phyloP scores from a whole-genome alignment of 2,888 invertebrate genomes.

The Sisyra terminalis region DNA sequence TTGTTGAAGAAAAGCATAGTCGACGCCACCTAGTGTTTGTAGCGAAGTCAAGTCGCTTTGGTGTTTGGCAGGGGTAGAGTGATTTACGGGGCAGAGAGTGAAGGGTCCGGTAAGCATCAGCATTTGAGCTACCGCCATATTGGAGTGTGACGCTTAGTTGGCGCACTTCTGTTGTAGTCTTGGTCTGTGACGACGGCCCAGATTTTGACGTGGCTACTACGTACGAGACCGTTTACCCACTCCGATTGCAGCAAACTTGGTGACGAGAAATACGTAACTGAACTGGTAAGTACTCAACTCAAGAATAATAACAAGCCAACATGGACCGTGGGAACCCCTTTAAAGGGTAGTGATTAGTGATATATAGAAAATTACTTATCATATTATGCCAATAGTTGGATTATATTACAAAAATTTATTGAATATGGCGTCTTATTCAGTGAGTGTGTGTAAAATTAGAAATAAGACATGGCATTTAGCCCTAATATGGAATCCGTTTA shows the following conservation, averaged over 20 bases:
- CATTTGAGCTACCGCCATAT: slow-evolving; percentile 47
- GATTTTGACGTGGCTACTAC: slow-evolving; percentile 86
- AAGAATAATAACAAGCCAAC: slow-evolving; percentile 41
- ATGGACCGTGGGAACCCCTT: slow-evolving; percentile 26
- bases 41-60: too few relatives aligned
- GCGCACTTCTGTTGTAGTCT: slow-evolving; percentile 55
- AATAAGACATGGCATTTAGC: slow-evolving; percentile 5
- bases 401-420: slow-evolving; percentile 24
- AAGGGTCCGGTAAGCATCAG: slow-evolving; percentile 31
- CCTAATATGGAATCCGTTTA: slow-evolving; percentile 6
- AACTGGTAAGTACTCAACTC: slow-evolving; percentile 71
- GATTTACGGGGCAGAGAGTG: slow-evolving; percentile 1
- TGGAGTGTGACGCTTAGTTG: slow-evolving; percentile 40
- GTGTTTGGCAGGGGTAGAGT: not conserved
- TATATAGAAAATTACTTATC: not conserved
- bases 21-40: too few relatives aligned
- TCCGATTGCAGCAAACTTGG: slow-evolving; percentile 85
- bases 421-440: slow-evolving; percentile 30
- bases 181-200: slow-evolving; percentile 67
- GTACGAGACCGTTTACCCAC: slow-evolving; percentile 84
- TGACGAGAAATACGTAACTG: slow-evolving; percentile 93
- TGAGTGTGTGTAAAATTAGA: slow-evolving; percentile 24
- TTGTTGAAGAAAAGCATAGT: too few relatives aligned
- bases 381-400: slow-evolving; percentile 2
- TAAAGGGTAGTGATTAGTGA: slow-evolving; percentile 9